Evolutionary conservation across 2,888 invertebrate genomes (phyloP).

Genomic region (Trisateles emortualis): DNA sequence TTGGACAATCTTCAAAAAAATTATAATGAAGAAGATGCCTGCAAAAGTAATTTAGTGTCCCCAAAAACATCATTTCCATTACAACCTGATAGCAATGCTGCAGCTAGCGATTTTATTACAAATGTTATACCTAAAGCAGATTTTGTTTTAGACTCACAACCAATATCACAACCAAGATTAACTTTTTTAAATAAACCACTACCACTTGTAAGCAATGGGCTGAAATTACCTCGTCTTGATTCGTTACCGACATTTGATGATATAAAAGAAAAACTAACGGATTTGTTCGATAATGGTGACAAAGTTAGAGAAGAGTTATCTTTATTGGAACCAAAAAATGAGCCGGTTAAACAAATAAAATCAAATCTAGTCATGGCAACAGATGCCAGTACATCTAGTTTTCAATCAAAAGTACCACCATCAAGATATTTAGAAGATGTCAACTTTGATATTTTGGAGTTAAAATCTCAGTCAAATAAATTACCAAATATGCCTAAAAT

Average conservation of each 20-base stretch:
- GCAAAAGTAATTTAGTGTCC: slow-evolving; percentile 13
- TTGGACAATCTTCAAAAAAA: not conserved
- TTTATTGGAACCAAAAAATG: slow-evolving; percentile 29
- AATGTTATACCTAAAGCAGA: slow-evolving; percentile 39
- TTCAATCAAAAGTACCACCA: slow-evolving; percentile 40
- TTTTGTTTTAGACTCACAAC: slow-evolving; percentile 26
- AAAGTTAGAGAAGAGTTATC: slow-evolving; percentile 25
- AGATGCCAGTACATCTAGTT: slow-evolving; percentile 49
- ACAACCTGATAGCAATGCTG: slow-evolving; percentile 53
- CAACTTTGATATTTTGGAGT: slow-evolving; percentile 57
- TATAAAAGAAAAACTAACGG: slow-evolving; percentile 47
- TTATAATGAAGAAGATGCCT: slow-evolving; percentile 11
- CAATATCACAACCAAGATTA: slow-evolving; percentile 38
- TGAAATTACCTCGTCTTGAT: slow-evolving; percentile 27
- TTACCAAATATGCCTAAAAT: slow-evolving; percentile 44
- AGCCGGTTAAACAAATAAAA: slow-evolving; percentile 34
- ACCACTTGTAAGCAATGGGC: slow-evolving; percentile 30
- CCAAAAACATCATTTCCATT: slow-evolving; percentile 10
- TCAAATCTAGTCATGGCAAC: slow-evolving; percentile 47
- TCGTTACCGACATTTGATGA: slow-evolving; percentile 55
- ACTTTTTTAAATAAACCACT: slow-evolving; percentile 25
- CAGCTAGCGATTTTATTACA: slow-evolving; percentile 60
- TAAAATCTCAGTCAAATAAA: slow-evolving; percentile 46
- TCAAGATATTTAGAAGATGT: slow-evolving; percentile 51
- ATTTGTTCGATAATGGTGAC: slow-evolving; percentile 46